These are phyloP conservation scores for Stegodyphus mimosarum DNA, from an alignment of 1,140 invertebrate genomes.

Conservation along the genomic window DNA sequence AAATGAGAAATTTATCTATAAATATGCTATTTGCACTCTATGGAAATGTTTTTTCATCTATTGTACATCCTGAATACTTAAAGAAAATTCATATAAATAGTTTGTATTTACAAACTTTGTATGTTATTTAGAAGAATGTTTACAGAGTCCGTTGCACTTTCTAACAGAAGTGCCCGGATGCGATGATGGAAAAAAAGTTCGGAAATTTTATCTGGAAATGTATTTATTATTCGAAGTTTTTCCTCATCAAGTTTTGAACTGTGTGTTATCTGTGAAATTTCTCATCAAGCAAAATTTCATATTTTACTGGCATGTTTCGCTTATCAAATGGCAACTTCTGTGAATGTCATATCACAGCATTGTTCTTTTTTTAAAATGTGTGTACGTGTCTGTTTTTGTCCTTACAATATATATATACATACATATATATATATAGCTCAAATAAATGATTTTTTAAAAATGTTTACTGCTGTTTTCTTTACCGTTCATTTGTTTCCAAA, in stretches of 20 bases:
- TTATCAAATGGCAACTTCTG: neutral
- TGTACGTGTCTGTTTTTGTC: neutral
- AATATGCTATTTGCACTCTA: neutral
- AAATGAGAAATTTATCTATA: neutral
- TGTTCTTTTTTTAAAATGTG: neutral
- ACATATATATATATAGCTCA: neutral
- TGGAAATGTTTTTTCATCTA: neutral
- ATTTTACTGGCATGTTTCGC: neutral
- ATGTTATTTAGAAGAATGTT: too few species aligned
- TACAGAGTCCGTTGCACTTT: too few species aligned
- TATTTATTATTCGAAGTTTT: neutral
- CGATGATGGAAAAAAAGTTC: neutral
- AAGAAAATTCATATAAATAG: too few species aligned
- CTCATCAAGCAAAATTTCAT: neutral
- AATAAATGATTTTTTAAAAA: constrained; percentile 22
- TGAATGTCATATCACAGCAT: neutral
- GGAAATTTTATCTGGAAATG: neutral
- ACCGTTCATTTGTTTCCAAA: too few species aligned
- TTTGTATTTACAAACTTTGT: too few species aligned
- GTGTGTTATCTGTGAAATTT: neutral
- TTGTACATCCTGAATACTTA: neutral
- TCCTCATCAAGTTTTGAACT: neutral
- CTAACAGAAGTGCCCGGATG: too few species aligned
- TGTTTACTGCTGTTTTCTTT: neutral
- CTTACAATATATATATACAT: neutral